Evolutionary conservation across 2,113 vertebrate genomes (phyloP), one percentile per base, ranked within the genome.

Genomic region (Siniperca knerii): DNA sequence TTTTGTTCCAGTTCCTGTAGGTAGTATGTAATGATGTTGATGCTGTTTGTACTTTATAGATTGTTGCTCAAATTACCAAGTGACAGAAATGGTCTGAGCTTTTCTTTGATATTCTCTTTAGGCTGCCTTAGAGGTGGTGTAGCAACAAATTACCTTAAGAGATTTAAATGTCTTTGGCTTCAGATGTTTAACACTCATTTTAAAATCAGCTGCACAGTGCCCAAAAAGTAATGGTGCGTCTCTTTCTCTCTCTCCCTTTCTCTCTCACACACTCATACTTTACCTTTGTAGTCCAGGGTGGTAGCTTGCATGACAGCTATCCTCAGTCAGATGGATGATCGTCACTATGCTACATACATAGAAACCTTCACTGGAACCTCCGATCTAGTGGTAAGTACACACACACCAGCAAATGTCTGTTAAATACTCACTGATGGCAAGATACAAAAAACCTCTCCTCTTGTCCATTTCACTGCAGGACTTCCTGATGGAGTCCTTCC

Each of bases 251-350:
- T 25, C 50, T 64, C 55, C 25, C 61, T 1, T 10, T 85, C 35
- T 21, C 62, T 60, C 42, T 25, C 57, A n/a, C 20, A n/a, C 50
- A 11, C 33, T 50, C n/a, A 35, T 64, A 33, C 37, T 77, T 71
- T 70, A 10, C 69, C 35, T 83, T 35, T 83, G 23, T 50, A 99
- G 98, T 98, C 98, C 91, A 96, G 97, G 82, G 99, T 99, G 88
- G 98, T 99, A 79, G 98, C 98, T 0, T 99, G 98, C 82, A 99
- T 99, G 98, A 99, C 98, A 37, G 98, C 98, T 0, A 98, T 99
- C 87, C 95, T 99, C 79, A 96, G 96, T 87, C 98, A 99, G 95
- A 99, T 99, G 98, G 95, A 90, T 0, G 96, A 99, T 90, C 96
- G 94, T 52, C 98, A 99, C 94, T 99, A 99, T 64, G 96, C 96